Base-by-base conservation (phyloP, 2,113 vertebrate genomes). In the Polypterus senegalus region DNA sequence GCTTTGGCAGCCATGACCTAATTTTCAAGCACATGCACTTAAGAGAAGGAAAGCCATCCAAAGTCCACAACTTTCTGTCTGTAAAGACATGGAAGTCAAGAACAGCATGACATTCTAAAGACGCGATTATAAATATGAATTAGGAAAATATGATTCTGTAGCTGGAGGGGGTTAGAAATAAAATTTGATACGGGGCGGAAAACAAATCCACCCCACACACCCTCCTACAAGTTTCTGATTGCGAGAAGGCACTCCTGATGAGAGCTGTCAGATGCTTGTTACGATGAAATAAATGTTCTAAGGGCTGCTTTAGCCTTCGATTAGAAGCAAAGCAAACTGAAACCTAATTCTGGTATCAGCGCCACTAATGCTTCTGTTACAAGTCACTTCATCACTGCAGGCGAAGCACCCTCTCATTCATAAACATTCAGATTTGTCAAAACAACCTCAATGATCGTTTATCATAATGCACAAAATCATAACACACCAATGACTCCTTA, bases 371-470 rank as follows among this genome's bases (percentile, higher is more conserved):
- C 77, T 69, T 80, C 68, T 82, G 84, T 78, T 81, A 80, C 70
- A 61, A 79, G 74, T 71, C 64, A 74, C 71, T 78, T 83, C 66
- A 79, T 74, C 76, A 73, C 73, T 69, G 70, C 70, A 71, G 74
- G 72, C 72, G 79, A 78, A 76, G 78, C 66, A 71, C 65, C 73
- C 47, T 54, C 74, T 86, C 54, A 1, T 82, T 88, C 66, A 72
- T 74, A 86, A 86, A 76, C 73, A 80, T 63, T 74, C 77, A 65
- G 64, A 72, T 77, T 76, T 87, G 81, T 89, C 88, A 88, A 86
- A 90, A 86, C 82, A 87, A 72, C 73, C 70, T 79, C 78, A 77
- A 69, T 68, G 74, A 86, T 83, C 70, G 10, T 89, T 89, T 83
- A 78, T 86, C 77, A 74, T 75, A 67, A 65, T 11, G 70, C 76